A percentile compares a stretch with the other conserved stretches of the same genome.
These are phyloP conservation scores for Anastatus disparis DNA, from an alignment of 1,140 invertebrate genomes.

Conservation along the genomic window DNA sequence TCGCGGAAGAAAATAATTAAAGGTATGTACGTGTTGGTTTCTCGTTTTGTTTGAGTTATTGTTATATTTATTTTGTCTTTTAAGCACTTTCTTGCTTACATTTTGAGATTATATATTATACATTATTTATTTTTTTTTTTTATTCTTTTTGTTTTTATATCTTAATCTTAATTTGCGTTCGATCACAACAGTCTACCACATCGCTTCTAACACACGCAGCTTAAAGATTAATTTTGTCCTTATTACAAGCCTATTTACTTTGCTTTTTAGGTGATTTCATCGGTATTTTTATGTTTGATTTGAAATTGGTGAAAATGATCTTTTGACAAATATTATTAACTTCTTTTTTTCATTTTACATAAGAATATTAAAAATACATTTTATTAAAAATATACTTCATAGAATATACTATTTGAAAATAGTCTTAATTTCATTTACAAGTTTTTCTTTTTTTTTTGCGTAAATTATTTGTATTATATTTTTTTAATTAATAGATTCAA, in stretches of 20 bases:
- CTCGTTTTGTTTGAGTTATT: neutral
- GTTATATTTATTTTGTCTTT: slow-evolving; percentile 3
- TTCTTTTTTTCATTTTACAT: neutral
- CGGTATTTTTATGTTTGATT: no score
- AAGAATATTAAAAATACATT: neutral
- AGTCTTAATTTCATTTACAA: no score
- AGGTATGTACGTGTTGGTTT: slow-evolving; percentile 23
- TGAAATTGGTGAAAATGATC: no score
- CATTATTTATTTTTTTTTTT: slow-evolving; percentile 26
- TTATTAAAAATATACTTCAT: no score
- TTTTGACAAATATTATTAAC: no score
- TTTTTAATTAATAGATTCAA: no score
- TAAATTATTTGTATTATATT: no score
- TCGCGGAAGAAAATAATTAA: slow-evolving; percentile 52
- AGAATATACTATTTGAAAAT: no score
- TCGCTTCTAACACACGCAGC: neutral
- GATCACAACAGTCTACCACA: neutral
- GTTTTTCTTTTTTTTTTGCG: no score
- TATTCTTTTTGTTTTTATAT: slow-evolving; percentile 33
- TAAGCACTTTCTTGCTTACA: slow-evolving; percentile 30
- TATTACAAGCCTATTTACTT: no score
- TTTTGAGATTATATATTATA: slow-evolving; percentile 15
- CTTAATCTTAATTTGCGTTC: slow-evolving; percentile 3
- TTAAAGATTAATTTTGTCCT: neutral
- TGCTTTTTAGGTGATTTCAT: no score